Evolutionary conservation across 2,797 vertebrate species (phyloP).

Genomic region (Sylvia borin): DNA sequence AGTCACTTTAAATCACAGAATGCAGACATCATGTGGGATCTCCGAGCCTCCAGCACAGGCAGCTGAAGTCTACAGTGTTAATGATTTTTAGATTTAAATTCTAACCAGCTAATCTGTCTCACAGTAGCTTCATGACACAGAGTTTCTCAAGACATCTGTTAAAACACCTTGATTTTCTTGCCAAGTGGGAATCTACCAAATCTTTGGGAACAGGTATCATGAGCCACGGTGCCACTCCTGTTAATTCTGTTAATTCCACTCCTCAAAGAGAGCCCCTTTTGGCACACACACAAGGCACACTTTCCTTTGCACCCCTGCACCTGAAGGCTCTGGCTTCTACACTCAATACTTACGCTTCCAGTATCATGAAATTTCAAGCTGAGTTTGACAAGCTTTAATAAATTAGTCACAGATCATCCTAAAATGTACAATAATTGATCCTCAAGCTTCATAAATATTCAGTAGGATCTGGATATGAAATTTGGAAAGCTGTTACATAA

Average conservation of each 20-base stretch:
- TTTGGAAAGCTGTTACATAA: not conserved
- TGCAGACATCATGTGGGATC: not conserved
- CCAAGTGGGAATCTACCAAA: not conserved
- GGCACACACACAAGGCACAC: not conserved
- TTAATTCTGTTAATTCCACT: not conserved
- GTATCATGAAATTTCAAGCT: not conserved
- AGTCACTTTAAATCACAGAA: not conserved
- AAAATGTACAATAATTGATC: not conserved
- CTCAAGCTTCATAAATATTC: not conserved
- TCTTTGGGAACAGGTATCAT: not conserved
- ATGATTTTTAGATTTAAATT: not conserved
- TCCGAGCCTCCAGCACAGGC: not conserved
- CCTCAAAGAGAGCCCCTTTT: not conserved
- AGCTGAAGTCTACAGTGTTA: not conserved
- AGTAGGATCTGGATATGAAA: not conserved
- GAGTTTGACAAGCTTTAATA: not conserved
- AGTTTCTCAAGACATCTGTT: not conserved
- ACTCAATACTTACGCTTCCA: not conserved
- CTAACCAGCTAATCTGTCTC: not conserved
- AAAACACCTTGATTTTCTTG: not conserved
- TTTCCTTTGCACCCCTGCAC: not conserved
- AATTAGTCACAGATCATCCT: not conserved
- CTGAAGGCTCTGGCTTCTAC: not conserved
- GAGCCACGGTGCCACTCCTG: not conserved
- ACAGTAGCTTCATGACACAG: not conserved